Base-by-base conservation (phyloP, 2,113 vertebrate genomes). In the Channa maculata region DNA sequence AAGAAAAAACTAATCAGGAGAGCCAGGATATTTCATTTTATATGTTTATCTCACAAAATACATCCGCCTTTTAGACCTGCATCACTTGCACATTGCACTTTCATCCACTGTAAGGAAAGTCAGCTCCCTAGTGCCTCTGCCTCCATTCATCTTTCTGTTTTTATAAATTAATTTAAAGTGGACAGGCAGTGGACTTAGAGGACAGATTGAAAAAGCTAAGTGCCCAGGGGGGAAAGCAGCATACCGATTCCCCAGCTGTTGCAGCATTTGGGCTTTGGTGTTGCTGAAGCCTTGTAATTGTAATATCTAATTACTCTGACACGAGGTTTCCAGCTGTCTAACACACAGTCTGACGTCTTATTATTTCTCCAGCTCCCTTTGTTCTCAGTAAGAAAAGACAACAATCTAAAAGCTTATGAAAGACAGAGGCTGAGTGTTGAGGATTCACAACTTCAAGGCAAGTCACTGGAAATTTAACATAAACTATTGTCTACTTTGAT, bases 281-380 rank as follows among this genome's bases (percentile, higher is more conserved):
- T 75, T 79, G 66, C 82, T 52, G 63, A 80, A 74, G 77, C 46
- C 75, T 71, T 57, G 66, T 85, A 86, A 90, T 87, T 92, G 81
- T 86, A 74, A 79, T 73, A 87, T 86, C 83, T 88, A 88, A 87
- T 89, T 89, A 86, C 83, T 49, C 36, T 67, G 80, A 83, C 79
- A 80, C 5, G 67, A 77, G 51, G 49, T 75, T 62, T 71, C 70
- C 80, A 84, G 83, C 77, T 88, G 82, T 80, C 80, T 78, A 12
- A 3, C 36, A 4, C 48, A 12, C 72, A 68, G 63, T 50, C 73
- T 80, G 77, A 79, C 34, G 5, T 84, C 65, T 79, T 80, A 77
- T 79, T 83, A 63, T 24, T 54, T 77, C 33, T 34, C 46, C 37
- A 8, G 13, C 65, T 51, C 55, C 76, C 50, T 77, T 77, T 90